phyloP scores from a whole-genome alignment of 2,113 vertebrate species.

The Phyllopteryx taeniolatus region DNA sequence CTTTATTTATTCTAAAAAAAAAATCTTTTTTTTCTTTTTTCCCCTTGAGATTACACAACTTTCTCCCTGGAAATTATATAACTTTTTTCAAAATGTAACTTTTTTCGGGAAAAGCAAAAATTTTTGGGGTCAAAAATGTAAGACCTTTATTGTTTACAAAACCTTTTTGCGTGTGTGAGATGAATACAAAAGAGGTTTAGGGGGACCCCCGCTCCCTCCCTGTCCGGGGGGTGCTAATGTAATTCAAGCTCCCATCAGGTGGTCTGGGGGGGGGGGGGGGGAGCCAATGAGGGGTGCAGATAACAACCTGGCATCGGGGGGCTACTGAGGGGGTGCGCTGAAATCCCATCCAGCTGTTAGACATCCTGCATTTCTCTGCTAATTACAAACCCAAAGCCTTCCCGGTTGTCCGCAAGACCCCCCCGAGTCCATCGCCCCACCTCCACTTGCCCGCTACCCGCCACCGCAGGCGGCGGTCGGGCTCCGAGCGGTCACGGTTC shows the following conservation, averaged over 20 bases:
- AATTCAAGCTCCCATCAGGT: not conserved
- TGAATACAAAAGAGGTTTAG: no score
- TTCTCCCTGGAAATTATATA: no score
- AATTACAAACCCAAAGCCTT: slow-evolving; percentile 1
- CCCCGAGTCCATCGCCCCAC: not conserved
- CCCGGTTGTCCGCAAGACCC: not conserved
- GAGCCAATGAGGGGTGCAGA: not conserved
- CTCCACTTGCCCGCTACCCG: not conserved
- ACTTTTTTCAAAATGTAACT: no score
- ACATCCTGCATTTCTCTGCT: not conserved
- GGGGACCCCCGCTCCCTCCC: not conserved
- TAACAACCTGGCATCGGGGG: not conserved
- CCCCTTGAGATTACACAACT: no score
- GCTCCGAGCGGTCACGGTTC: not conserved
- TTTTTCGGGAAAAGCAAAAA: no score
- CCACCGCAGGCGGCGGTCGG: not conserved
- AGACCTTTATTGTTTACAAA: no score
- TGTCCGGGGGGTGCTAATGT: not conserved
- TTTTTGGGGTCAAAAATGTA: no score
- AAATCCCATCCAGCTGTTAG: slow-evolving; percentile 9
- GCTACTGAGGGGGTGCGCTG: not conserved
- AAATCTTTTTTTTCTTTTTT: no score
- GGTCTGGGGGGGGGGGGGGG: not conserved
- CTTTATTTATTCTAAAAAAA: no score
- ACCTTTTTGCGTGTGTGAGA: no score